phyloP scores from a whole-genome alignment of 2,888 invertebrate genomes.

The Cephus nigrinus region DNA sequence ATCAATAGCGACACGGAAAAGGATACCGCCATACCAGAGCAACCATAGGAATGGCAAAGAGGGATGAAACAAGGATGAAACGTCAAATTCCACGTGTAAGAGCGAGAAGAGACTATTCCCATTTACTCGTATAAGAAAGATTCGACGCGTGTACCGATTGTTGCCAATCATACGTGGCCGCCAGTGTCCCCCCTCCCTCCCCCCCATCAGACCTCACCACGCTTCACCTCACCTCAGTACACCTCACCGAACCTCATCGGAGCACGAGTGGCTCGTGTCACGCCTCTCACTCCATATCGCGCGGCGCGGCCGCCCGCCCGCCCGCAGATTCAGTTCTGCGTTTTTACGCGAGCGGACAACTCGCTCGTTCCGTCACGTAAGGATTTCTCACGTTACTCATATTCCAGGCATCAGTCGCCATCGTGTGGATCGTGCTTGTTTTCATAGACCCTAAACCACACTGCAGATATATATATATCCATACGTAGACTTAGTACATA shows the following conservation, averaged over 20 bases:
- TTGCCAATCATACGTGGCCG: conserved; percentile 65
- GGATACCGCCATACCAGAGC: background rate
- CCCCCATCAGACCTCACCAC: conserved; percentile 41
- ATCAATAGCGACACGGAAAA: background rate
- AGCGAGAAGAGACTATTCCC: conserved; percentile 30
- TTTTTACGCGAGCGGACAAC: conserved; percentile 59
- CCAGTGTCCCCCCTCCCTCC: conserved; percentile 48
- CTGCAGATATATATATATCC: background rate
- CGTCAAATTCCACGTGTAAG: conserved; percentile 7
- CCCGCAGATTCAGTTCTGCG: conserved; percentile 61
- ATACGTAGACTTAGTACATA: background rate
- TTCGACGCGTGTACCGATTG: conserved; percentile 65
- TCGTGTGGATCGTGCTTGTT: background rate
- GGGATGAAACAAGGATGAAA: background rate
- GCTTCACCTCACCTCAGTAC: background rate
- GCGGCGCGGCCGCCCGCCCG: conserved; percentile 33
- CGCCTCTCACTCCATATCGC: background rate
- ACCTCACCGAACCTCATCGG: background rate
- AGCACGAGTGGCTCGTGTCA: background rate
- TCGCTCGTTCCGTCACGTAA: conserved; percentile 18
- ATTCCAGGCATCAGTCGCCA: background rate
- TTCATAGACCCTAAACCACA: background rate
- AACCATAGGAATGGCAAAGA: background rate
- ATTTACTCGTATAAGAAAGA: conserved; percentile 63
- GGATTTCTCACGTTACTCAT: background rate